These are phyloP conservation scores for Craniophora ligustri DNA, from an alignment of 2,888 invertebrate species.

Conservation along the genomic window DNA sequence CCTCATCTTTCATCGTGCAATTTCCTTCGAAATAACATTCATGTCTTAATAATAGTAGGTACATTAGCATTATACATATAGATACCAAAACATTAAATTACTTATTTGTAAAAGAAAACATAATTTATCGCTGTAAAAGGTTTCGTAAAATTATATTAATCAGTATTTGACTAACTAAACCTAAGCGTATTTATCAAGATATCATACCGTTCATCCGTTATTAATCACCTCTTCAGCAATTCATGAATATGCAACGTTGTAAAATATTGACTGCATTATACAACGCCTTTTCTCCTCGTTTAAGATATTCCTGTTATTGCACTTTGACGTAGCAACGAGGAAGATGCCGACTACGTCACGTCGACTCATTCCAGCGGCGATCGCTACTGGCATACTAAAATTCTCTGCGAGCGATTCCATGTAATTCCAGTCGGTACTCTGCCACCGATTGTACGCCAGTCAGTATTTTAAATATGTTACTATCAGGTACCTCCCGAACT, in stretches of 20 bases:
- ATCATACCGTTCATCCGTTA: no score
- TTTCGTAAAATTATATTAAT: no score
- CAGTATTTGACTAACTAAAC: no score
- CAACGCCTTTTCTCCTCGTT: slow-evolving; percentile 47
- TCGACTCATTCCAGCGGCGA: slow-evolving; percentile 84
- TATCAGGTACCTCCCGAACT: slow-evolving; percentile 19
- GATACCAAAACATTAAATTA: no score
- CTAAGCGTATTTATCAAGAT: slow-evolving; percentile 13
- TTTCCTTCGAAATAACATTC: slow-evolving; percentile 73
- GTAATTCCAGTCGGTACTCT: slow-evolving; percentile 80
- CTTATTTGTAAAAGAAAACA: no score
- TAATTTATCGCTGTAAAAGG: no score
- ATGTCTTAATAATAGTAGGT: no score
- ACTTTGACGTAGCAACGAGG: slow-evolving; percentile 76
- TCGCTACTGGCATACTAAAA: slow-evolving; percentile 85
- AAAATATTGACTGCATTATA: slow-evolving; percentile 41
- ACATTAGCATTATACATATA: no score
- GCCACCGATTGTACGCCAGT: slow-evolving; percentile 73
- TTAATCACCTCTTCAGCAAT: slow-evolving; percentile 11
- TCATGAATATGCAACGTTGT: slow-evolving; percentile 37
- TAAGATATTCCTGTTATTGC: slow-evolving; percentile 77
- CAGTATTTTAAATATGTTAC: slow-evolving; percentile 85
- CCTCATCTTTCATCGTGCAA: slow-evolving; percentile 73
- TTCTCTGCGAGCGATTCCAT: slow-evolving; percentile 79
- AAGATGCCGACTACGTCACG: slow-evolving; percentile 75